Base-by-base conservation (phyloP, 2,113 vertebrate genomes). In the Scytalopus superciliaris region DNA sequence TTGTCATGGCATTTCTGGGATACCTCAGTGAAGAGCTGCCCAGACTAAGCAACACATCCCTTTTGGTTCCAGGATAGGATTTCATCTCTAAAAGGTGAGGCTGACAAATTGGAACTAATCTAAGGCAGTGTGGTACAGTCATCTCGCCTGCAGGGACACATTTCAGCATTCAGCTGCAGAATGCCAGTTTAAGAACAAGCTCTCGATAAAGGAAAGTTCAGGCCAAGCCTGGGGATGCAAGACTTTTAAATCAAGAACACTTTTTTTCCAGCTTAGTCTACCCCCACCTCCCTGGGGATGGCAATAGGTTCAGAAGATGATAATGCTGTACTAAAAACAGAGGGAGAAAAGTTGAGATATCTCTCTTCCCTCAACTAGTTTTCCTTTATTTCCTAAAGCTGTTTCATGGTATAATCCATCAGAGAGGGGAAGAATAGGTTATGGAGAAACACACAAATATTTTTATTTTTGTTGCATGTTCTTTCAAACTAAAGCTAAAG, bases 31-130 rank as follows among this genome's bases (percentile, higher is more conserved):
- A 84, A 84, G 69, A 90, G 53, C 75, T 96, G 56, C 45, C 90
- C 87, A 64, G 80, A 74, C 72, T 59, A 76, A 93, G 91, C 90
- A 90, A 74, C 45, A 79, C 44, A 70, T 93, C 73, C 39, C 27
- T 90, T 82, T 92, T 12, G 4, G 76, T 91, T 84, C 90, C 87
- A 87, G 83, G 14, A 28, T 53, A 76, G 72, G 73, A 81, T 93
- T 95, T 94, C 90, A 72, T 87, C 90, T 96, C 84, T 2, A 11
- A 84, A 95, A 96, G 94, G 95, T 91, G 91, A 97, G 90, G 84
- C 93, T 96, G 94, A 97, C 95, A 97, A 97, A 96, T 95, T 96
- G 90, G 95, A 97, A 96, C 86, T 96, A 96, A 97, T 97, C 96
- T 96, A 56, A 96, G 86, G 37, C 7, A 6, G 86, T 95, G 86